Percentiles rank a stretch among this genome's conserved stretches.
Conservation (phyloP, 1,140 invertebrate genomes). For the Cyclina sinensis region DNA sequence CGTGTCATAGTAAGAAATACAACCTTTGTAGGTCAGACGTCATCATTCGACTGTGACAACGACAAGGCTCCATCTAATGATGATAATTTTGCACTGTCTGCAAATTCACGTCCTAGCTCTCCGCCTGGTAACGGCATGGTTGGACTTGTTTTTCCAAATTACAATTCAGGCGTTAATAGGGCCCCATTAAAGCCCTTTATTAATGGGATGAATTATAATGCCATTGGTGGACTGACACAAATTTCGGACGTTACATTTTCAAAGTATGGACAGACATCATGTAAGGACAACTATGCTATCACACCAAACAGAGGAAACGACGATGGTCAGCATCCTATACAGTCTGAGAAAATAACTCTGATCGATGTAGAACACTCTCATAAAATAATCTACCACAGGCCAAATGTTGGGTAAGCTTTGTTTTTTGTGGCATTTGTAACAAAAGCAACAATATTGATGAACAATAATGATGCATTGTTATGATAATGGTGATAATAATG, state of each 20-base stretch:
- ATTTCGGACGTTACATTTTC: conserved; percentile 32
- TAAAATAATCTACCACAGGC: conserved; percentile 75
- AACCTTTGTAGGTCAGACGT: conserved; percentile 38
- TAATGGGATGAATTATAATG: conserved; percentile 18
- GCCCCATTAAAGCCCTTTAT: conserved; percentile 20
- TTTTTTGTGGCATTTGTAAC: not conserved
- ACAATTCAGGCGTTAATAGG: not conserved
- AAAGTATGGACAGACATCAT: conserved; percentile 34
- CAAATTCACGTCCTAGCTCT: not conserved
- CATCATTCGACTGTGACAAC: conserved; percentile 37
- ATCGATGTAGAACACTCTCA: conserved; percentile 69
- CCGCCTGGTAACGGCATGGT: conserved; percentile 20
- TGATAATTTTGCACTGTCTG: conserved; percentile 12
- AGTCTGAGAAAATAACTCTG: conserved; percentile 44
- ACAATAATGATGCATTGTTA: not conserved
- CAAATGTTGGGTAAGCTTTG: conserved; percentile 77
- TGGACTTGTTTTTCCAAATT: conserved; percentile 41
- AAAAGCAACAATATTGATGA: not conserved
- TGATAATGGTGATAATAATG: no score
- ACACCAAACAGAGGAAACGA: conserved; percentile 75
- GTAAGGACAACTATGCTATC: conserved; percentile 72
- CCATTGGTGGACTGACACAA: conserved; percentile 29
- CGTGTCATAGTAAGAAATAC: not conserved
- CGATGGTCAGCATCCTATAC: conserved; percentile 79
- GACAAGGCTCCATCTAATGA: not conserved